Conservation (phyloP, 30 jellyfish, hydroid and myxozoan genomes). For the Nemopilema nomurai region DNA sequence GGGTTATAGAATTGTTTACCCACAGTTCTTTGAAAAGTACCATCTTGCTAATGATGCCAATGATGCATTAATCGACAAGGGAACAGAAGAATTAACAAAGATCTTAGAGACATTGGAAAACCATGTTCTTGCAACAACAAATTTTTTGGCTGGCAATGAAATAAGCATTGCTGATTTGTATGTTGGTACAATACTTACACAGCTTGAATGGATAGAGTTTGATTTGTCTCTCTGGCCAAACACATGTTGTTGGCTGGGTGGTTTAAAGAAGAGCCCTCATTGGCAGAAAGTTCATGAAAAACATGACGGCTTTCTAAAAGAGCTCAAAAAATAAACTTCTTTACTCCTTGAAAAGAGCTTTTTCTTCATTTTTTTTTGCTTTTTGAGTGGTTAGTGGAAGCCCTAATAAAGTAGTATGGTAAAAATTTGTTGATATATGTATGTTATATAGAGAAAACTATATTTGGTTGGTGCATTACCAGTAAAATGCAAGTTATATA, state of each 20-base stretch:
- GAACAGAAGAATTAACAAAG: conserved; percentile 80
- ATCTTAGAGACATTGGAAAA: conserved; percentile 74
- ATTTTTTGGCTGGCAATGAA: conserved; percentile 60
- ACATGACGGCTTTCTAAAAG: conserved; percentile 78
- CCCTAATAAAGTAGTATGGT: no score
- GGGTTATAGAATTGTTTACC: conserved; percentile 84
- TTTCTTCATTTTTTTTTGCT: no score
- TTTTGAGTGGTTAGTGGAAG: no score
- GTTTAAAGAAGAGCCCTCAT: conserved; percentile 29
- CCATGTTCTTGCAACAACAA: conserved; percentile 57
- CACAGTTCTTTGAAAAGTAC: conserved; percentile 82
- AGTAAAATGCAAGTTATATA: no score
- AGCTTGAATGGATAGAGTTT: conserved; percentile 90
- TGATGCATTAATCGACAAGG: conserved; percentile 87
- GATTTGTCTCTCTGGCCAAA: conserved; percentile 87
- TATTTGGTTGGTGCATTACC: no score
- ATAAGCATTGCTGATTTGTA: conserved; percentile 83
- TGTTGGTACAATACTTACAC: conserved; percentile 82
- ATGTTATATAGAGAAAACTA: no score
- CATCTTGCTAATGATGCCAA: conserved; percentile 88
- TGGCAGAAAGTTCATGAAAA: conserved; percentile 90
- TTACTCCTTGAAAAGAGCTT: neutral
- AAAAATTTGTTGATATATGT: no score
- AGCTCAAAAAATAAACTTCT: conserved; percentile 45
- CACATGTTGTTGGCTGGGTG: conserved; percentile 63